A percentile compares a stretch with the other conserved stretches of the same genome.
Conservation (phyloP, 1,140 invertebrate species). For the Drosophila nikananu region DNA sequence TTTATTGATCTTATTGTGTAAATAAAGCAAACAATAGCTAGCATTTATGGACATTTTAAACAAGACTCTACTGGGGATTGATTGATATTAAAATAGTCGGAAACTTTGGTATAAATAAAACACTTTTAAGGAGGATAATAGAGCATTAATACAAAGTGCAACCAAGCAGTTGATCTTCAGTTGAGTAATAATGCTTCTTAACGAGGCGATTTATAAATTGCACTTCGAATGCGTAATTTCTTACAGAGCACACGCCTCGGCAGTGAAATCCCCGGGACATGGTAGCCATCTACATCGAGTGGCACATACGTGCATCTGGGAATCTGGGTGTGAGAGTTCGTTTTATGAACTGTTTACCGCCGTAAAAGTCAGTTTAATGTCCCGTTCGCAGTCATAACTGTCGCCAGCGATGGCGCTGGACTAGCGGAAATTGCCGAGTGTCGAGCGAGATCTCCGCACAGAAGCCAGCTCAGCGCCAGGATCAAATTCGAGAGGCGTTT, state of each 20-base stretch:
- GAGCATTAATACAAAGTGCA: neutral
- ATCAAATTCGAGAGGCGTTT: slow-evolving; percentile 64
- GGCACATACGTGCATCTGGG: slow-evolving; percentile 37
- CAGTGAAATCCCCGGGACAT: slow-evolving; percentile 28
- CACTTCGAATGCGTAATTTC: slow-evolving; percentile 23
- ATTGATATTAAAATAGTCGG: neutral
- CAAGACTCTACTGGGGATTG: neutral
- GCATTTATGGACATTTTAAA: neutral
- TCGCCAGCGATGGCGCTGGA: slow-evolving; percentile 59
- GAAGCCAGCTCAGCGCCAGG: slow-evolving; percentile 64
- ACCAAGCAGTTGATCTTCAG: no score
- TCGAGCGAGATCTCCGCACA: slow-evolving; percentile 51
- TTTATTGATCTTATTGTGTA: neutral
- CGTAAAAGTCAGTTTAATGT: slow-evolving; percentile 82
- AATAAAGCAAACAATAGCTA: neutral
- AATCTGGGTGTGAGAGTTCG: slow-evolving; percentile 37
- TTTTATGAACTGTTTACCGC: slow-evolving; percentile 81
- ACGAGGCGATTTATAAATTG: slow-evolving; percentile 10
- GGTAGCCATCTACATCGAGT: slow-evolving; percentile 47
- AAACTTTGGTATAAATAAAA: no score
- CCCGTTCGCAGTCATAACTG: slow-evolving; percentile 74
- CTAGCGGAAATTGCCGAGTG: slow-evolving; percentile 73
- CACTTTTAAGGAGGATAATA: no score
- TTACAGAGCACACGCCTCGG: slow-evolving; percentile 28
- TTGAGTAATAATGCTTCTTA: neutral